Conservation (phyloP, 2,797 vertebrate species). For the Anguilla marmorata region DNA sequence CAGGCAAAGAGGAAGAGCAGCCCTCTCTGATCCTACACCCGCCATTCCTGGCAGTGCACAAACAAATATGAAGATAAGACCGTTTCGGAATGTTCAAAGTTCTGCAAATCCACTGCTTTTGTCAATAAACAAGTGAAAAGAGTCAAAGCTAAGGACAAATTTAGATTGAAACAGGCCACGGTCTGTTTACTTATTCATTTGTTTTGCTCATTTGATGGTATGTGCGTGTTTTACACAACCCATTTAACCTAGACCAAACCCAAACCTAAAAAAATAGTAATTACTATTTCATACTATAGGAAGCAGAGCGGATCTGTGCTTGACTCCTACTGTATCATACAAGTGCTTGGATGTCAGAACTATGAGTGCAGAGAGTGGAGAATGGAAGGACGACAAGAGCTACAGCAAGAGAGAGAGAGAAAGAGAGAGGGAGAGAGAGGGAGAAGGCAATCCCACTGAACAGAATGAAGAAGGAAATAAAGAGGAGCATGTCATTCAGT, state of each 20-base stretch:
- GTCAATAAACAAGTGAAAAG: background rate
- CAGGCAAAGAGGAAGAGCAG: background rate
- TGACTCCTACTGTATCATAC: background rate
- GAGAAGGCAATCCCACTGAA: background rate
- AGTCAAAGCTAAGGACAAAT: background rate
- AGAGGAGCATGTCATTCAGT: background rate
- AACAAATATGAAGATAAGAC: background rate
- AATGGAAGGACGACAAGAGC: background rate
- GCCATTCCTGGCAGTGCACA: background rate
- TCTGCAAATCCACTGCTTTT: background rate
- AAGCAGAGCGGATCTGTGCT: background rate
- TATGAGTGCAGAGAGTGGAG: background rate
- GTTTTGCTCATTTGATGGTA: background rate
- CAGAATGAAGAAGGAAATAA: background rate
- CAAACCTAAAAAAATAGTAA: background rate
- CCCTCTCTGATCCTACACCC: background rate
- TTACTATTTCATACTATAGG: background rate
- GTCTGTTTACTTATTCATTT: slow-evolving; percentile 1
- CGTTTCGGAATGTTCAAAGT: background rate
- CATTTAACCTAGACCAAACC: background rate
- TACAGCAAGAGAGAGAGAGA: background rate
- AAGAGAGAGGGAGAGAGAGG: background rate
- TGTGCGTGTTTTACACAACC: background rate
- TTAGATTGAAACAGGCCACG: background rate
- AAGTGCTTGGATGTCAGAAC: slow-evolving; percentile 2